phyloP scores from a whole-genome alignment of 2,797 vertebrate genomes.

The Vespertilio murinus region DNA sequence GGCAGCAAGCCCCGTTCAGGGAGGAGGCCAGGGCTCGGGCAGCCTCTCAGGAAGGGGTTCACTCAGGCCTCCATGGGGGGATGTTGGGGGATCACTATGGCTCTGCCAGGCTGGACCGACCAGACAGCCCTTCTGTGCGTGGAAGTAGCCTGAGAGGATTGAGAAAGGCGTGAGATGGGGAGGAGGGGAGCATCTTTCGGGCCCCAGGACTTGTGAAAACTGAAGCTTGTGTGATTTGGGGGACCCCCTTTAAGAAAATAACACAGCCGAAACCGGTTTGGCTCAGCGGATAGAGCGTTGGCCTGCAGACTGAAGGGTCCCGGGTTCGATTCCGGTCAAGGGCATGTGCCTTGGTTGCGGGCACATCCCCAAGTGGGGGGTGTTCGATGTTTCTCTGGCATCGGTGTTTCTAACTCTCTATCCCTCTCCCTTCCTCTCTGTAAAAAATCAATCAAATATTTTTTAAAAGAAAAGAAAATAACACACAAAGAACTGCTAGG shows the following conservation, averaged over 20 bases:
- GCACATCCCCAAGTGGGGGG: too few species aligned
- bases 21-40: background rate
- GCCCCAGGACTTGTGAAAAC: background rate
- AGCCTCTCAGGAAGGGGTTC: background rate
- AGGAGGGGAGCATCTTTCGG: background rate
- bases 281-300: too few species aligned
- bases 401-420: too few species aligned
- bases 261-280: background rate
- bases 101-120: background rate
- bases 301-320: too few species aligned
- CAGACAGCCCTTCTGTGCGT: background rate
- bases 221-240: background rate
- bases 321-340: too few species aligned
- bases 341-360: too few species aligned
- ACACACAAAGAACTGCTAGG: background rate
- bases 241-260: background rate
- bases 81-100: background rate
- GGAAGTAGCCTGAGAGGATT: background rate
- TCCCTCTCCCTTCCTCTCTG: too few species aligned
- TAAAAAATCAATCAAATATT: too few species aligned
- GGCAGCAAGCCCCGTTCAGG: background rate
- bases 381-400: too few species aligned
- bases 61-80: background rate
- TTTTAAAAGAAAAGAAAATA: background rate
- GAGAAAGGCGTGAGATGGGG: background rate